A percentile compares a stretch with the other conserved stretches of the same genome.
These are phyloP conservation scores for Perizoma flavofasciatum DNA, from an alignment of 2,888 invertebrate genomes.

Conservation along the genomic window DNA sequence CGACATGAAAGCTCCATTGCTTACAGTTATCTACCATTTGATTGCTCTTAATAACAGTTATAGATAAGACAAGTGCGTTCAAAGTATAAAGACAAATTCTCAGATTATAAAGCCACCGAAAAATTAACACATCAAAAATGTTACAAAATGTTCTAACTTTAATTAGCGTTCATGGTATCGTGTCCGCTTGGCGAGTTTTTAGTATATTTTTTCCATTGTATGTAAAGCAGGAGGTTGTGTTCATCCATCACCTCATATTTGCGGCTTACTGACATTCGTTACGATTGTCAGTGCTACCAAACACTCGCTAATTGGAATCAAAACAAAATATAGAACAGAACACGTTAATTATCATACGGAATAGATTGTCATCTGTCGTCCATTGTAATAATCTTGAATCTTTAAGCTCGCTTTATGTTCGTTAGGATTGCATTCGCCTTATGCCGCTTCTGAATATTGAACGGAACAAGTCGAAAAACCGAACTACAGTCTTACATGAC, in stretches of 20 bases:
- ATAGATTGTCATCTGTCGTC: slow-evolving; percentile 37
- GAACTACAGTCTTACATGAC: background rate
- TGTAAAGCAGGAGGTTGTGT: slow-evolving; percentile 71
- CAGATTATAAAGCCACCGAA: slow-evolving; percentile 57
- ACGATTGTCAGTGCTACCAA: slow-evolving; percentile 58
- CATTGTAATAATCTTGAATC: slow-evolving; percentile 33
- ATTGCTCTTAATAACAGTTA: background rate
- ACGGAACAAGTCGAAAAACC: slow-evolving; percentile 11
- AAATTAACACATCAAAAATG: slow-evolving; percentile 62
- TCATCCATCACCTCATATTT: slow-evolving; percentile 82
- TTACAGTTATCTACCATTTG: slow-evolving; percentile 9
- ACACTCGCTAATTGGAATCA: slow-evolving; percentile 44
- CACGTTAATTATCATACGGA: slow-evolving; percentile 35
- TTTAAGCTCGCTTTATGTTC: slow-evolving; percentile 28
- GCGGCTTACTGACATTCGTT: slow-evolving; percentile 59
- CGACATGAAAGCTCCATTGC: slow-evolving; percentile 17
- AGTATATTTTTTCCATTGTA: slow-evolving; percentile 76
- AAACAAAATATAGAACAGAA: slow-evolving; percentile 34
- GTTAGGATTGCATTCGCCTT: slow-evolving; percentile 30
- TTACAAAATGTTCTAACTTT: slow-evolving; percentile 73
- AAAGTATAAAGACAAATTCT: slow-evolving; percentile 44
- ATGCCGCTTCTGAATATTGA: slow-evolving; percentile 17
- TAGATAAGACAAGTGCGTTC: background rate
- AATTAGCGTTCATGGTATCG: slow-evolving; percentile 77
- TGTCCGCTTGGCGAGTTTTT: slow-evolving; percentile 64